Base-by-base conservation (phyloP, 2,797 vertebrate species). In the Arctocebus calabarensis region DNA sequence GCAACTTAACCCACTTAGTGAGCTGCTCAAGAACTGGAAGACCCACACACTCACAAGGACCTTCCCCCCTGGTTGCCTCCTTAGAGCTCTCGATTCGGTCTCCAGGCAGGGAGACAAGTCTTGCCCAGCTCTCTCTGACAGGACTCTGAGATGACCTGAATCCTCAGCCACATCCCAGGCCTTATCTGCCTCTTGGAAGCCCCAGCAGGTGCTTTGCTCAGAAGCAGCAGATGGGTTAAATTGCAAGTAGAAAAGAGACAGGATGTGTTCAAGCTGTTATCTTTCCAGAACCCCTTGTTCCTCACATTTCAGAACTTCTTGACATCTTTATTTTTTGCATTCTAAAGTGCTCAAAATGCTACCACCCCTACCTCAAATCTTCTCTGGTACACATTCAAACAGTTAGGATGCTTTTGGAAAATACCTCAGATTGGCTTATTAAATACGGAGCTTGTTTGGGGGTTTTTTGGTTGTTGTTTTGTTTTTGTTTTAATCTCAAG, bases 271-370 rank as follows among this genome's bases (percentile, higher is more conserved):
- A 32, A 84, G 61, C 66, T 81, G 89, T 59, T 88, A 5, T 91
- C 84, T 43, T 77, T 37, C 74, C 17, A 78, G 79, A 89, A 73
- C 34, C 25, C 79, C 27, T 32, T 37, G 40, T 52, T 90, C 86
- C 77, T 52, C 1, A 0, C 4, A 3, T 62, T 55, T 95, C 71
- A 61, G 70, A 82, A 75, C 79, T 43, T 78, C 66, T 64, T 37
- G 29, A 57, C 52, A 48, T 81, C 32, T 75, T 91, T 77, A 84
- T 55, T 93, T 93, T 91, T 84, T 68, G 27, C 20, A 34, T 84
- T 88, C 57, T 34, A 61, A 73, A 81, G 81, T 40, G 29, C n/a
- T 88, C 64, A 52, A 90, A 62, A 29, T 73, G 75, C 55, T 40
- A 78, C 34, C 57, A 43, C 3, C 45, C 20, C 34, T 29, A 78